Percentiles rank a stretch among this genome's conserved stretches.
These are phyloP conservation scores for Dryococelus australis DNA, from an alignment of 2,888 invertebrate species.

Conservation along the genomic window DNA sequence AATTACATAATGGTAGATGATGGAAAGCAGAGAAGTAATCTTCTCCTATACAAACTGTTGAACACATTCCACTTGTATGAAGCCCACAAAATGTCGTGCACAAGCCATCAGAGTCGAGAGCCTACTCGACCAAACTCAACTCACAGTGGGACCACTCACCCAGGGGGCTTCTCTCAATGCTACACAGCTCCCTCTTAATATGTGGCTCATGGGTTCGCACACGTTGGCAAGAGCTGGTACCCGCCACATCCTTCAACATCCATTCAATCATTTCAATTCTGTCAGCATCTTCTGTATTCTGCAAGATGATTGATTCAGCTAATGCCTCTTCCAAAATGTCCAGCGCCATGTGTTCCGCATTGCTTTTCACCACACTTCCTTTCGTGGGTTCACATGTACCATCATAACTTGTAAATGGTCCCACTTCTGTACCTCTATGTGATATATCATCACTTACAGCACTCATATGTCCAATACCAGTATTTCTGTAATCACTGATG, in stretches of 20 bases:
- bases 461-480: not conserved
- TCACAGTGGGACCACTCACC: slow-evolving; percentile 43
- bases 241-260: not conserved
- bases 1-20: not conserved
- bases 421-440: not conserved
- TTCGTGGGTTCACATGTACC: not conserved
- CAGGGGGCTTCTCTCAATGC: slow-evolving; percentile 50
- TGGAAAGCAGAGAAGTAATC: slow-evolving; percentile 29
- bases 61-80: not conserved
- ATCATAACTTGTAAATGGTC: no score
- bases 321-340: slow-evolving; percentile 20
- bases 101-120: not conserved
- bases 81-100: not conserved
- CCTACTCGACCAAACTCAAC: not conserved
- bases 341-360: slow-evolving; percentile 21
- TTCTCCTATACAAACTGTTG: slow-evolving; percentile 26
- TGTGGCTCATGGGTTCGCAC: slow-evolving; percentile 34
- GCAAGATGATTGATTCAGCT: slow-evolving; percentile 19
- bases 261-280: not conserved
- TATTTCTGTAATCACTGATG: not conserved
- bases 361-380: slow-evolving; percentile 4
- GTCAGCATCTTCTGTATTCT: not conserved
- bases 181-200: slow-evolving; percentile 49
- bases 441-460: not conserved
- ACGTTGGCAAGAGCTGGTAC: not conserved